phyloP scores from a whole-genome alignment of 2,113 vertebrate genomes.

The Thunnus thynnus region DNA sequence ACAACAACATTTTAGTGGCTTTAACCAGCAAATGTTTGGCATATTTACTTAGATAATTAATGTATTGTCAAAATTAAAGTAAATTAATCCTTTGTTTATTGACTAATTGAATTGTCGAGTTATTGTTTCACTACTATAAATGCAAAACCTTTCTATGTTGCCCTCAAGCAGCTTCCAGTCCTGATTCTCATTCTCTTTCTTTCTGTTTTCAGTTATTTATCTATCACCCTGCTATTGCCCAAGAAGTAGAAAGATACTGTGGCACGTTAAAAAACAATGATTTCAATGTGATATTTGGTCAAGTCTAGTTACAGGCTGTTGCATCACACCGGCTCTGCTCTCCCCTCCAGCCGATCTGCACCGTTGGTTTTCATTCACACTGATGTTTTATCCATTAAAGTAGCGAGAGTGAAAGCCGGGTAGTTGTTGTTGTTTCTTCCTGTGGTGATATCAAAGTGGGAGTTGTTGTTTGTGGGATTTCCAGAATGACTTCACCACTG shows the following conservation, averaged over 20 bases:
- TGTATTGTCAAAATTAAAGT: too few relatives aligned
- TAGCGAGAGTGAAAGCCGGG: constrained; percentile 35
- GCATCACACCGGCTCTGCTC: constrained; percentile 38
- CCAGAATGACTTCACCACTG: constrained; percentile 40
- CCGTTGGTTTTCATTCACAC: neutral
- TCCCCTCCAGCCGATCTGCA: neutral
- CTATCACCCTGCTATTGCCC: constrained; percentile 13
- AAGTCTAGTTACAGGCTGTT: constrained; percentile 49
- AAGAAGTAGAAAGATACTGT: constrained; percentile 1
- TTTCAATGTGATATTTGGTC: constrained; percentile 20
- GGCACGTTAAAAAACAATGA: neutral
- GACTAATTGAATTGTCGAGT: too few relatives aligned
- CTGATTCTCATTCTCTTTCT: neutral
- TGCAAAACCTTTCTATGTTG: neutral
- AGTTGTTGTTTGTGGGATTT: constrained; percentile 53
- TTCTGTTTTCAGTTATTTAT: neutral
- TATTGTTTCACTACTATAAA: too few relatives aligned
- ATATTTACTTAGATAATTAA: too few relatives aligned
- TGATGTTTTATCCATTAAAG: constrained; percentile 33
- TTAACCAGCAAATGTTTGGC: too few relatives aligned
- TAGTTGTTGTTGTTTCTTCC: constrained; percentile 7
- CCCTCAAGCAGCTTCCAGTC: neutral
- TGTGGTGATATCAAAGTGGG: constrained; percentile 41
- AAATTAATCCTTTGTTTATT: too few relatives aligned
- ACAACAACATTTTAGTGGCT: too few relatives aligned